Evolutionary conservation across 2,797 vertebrate species (phyloP), one percentile per base, ranked within the genome.

Genomic region (Acanthornis magna): DNA sequence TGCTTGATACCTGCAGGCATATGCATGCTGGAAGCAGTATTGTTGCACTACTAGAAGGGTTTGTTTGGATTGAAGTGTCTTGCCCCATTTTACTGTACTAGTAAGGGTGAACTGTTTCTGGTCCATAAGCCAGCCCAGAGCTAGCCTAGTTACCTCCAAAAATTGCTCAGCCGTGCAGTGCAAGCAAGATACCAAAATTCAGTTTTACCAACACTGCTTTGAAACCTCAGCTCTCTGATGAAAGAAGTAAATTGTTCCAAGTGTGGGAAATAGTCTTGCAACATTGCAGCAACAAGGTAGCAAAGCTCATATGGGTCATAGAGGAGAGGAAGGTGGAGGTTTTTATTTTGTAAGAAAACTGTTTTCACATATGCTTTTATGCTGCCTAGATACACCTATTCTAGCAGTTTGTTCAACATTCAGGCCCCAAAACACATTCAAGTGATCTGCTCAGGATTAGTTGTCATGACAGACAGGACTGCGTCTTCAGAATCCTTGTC

Each of bases 141-240:
- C 48, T 34, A 67, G 53, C 51, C 38, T 54, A 34, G 16, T 6
- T 74, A 20, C 15, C 16, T 66, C 30, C 22, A 30, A 23, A 19
- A 40, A 74, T 17, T 47, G 13, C 48, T 70, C 71, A 75, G 50
- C 43, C 70, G 13, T 60, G 61, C 40, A 32, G 36, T 63, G 38
- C 25, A 48, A 65, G 23, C 7, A 23, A 23, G 50, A 34, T 30
- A 60, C 47, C 0, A 0, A 60, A 61, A 62, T 29, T 61, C 21
- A 29, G 21, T 19, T 68, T 80, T 51, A 38, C 45, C 26, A 50
- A 29, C 7, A 17, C 9, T 20, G 13, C 45, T 80, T 77, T 51
- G 29, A 62, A 88, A 81, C 23, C 12, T 82, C n/a, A 60, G 1
- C 10, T 47, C 23, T 18, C 3, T 18, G 15, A n/a, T 8, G 16